A percentile compares a stretch with the other conserved stretches of the same genome.
Conservation (phyloP, 2,888 invertebrate genomes). For the Drosophila helvetica region DNA sequence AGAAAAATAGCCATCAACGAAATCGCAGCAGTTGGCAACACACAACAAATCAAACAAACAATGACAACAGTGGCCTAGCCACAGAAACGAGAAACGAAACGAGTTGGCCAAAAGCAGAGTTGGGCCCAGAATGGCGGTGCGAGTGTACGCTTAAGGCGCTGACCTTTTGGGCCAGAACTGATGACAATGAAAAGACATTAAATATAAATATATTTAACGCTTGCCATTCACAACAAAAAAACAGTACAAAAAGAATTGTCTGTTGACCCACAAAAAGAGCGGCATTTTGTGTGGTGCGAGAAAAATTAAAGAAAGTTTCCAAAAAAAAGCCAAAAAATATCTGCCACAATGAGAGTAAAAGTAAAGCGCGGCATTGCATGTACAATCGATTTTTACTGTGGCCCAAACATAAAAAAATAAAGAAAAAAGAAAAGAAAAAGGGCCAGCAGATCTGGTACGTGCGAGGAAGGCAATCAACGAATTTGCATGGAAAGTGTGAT, state of each 20-base stretch:
- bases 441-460: constrained; percentile 47
- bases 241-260: constrained; percentile 14
- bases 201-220: constrained; percentile 28
- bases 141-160: constrained; percentile 49
- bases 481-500: constrained; percentile 55
- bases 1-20: constrained; percentile 6
- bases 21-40: constrained; percentile 23
- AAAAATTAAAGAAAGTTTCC: constrained; percentile 48
- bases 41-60: constrained; percentile 35
- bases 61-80: constrained; percentile 19
- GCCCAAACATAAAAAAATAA: constrained; percentile 28
- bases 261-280: constrained; percentile 26
- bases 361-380: constrained; percentile 54
- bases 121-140: constrained; percentile 37
- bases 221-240: constrained; percentile 14
- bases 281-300: constrained; percentile 12
- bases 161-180: constrained; percentile 55
- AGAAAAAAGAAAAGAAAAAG: constrained; percentile 19
- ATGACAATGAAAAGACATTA: constrained; percentile 36
- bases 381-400: constrained; percentile 54
- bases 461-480: constrained; percentile 63
- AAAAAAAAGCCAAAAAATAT: constrained; percentile 24
- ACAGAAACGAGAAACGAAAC: constrained; percentile 44
- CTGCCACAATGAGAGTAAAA: constrained; percentile 61
- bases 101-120: constrained; percentile 56